phyloP scores from a whole-genome alignment of 64 coral and sea anemone genomes.

The Porites lutea region DNA sequence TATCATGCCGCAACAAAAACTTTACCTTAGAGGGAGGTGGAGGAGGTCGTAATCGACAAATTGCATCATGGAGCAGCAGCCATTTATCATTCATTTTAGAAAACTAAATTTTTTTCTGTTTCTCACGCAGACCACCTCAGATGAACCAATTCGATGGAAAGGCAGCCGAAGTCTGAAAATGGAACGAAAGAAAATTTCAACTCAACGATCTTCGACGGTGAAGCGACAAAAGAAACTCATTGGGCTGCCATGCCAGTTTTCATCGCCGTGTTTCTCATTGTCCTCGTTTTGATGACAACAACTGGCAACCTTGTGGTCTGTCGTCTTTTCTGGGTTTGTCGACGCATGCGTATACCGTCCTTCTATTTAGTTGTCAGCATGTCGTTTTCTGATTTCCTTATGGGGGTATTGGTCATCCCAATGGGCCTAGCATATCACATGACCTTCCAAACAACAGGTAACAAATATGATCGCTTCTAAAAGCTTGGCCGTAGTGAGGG shows the following conservation, averaged over 20 bases:
- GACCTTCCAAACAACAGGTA: conserved; percentile 60
- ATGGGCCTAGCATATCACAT: conserved; percentile 53
- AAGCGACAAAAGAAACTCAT: not conserved
- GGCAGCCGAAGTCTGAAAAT: not conserved
- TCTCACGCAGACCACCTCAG: too few relatives aligned
- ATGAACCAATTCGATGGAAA: not conserved
- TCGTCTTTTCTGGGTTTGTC: conserved; percentile 36
- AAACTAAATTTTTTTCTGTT: too few relatives aligned
- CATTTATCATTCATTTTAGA: too few relatives aligned
- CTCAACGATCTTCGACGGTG: not conserved
- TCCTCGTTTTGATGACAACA: conserved; percentile 10
- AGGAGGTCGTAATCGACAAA: too few relatives aligned
- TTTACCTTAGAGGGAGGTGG: too few relatives aligned
- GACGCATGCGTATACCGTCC: conserved; percentile 45
- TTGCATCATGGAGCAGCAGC: too few relatives aligned
- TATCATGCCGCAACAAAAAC: too few relatives aligned
- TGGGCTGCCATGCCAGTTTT: conserved; percentile 15
- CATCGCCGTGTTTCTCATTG: not conserved
- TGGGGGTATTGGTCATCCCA: conserved; percentile 52
- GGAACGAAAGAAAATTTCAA: not conserved
- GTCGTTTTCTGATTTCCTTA: conserved; percentile 63
- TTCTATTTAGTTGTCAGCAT: conserved; percentile 69
- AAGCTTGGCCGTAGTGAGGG: too few relatives aligned
- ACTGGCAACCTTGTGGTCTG: conserved; percentile 57
- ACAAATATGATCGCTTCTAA: too few relatives aligned